A percentile compares a stretch with the other conserved stretches of the same genome.
Evolutionary conservation across 2,888 invertebrate species (phyloP).

Genomic region (Conchocele bisecta): DNA sequence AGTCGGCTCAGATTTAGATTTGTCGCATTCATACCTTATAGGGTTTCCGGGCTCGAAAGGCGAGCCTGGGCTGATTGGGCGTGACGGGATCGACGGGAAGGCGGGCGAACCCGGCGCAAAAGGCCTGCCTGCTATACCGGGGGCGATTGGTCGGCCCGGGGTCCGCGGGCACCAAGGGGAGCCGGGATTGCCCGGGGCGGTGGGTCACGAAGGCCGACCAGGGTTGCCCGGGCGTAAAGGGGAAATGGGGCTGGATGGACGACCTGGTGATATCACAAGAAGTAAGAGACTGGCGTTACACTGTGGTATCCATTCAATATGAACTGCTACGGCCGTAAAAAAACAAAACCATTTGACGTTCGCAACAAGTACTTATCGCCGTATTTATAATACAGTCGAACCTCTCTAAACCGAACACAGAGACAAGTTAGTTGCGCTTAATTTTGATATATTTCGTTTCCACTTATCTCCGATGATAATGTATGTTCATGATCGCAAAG

Average conservation of each 20-base stretch:
- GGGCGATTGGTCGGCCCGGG: slow-evolving; percentile 10
- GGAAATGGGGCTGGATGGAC: slow-evolving; percentile 19
- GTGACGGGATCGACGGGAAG: too few relatives aligned
- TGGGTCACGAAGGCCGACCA: slow-evolving; percentile 11
- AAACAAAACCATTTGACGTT: not conserved
- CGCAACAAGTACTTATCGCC: too few relatives aligned
- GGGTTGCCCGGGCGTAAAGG: slow-evolving; percentile 19
- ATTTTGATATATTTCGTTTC: too few relatives aligned
- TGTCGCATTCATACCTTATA: too few relatives aligned
- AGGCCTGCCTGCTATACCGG: slow-evolving; percentile 10
- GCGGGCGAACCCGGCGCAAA: not conserved
- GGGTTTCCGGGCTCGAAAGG: too few relatives aligned
- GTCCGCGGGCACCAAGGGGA: slow-evolving; percentile 6
- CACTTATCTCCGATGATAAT: too few relatives aligned
- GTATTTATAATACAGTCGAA: too few relatives aligned
- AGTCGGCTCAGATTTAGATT: too few relatives aligned
- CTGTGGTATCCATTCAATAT: not conserved
- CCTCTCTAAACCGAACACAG: too few relatives aligned
- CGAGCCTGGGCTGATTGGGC: too few relatives aligned
- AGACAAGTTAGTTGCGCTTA: too few relatives aligned
- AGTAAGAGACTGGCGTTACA: slow-evolving; percentile 5
- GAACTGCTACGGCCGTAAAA: not conserved
- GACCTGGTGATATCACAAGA: slow-evolving; percentile 52
- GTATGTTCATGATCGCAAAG: too few relatives aligned
- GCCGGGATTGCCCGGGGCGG: slow-evolving; percentile 20